A percentile compares a stretch with the other conserved stretches of the same genome.
Conservation (phyloP, 1,140 invertebrate species). For the Brachionus paranguensis region DNA sequence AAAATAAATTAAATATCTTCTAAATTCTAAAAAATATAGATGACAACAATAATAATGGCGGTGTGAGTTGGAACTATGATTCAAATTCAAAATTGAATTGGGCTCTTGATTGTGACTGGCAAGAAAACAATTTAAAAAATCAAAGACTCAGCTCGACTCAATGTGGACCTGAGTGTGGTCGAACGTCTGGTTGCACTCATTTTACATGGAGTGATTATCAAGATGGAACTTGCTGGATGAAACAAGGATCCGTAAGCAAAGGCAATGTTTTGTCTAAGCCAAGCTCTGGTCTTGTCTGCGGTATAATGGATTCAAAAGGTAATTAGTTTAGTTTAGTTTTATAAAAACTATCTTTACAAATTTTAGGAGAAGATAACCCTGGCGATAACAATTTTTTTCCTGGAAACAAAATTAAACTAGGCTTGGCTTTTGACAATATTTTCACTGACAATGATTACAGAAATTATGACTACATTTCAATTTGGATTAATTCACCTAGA, state of each 20-base stretch:
- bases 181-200: slow-evolving; percentile 35
- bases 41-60: too few species aligned
- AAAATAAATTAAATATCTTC: too few species aligned
- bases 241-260: slow-evolving; percentile 26
- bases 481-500: not conserved
- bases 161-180: not conserved
- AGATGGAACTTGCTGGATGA: slow-evolving; percentile 40
- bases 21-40: too few species aligned
- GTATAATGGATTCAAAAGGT: not conserved
- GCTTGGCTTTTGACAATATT: too few species aligned
- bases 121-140: not conserved
- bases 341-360: too few species aligned
- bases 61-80: not conserved
- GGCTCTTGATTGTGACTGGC: not conserved
- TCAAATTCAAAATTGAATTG: not conserved
- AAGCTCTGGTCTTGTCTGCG: slow-evolving; percentile 27
- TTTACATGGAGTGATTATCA: slow-evolving; percentile 31
- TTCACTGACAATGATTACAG: too few species aligned
- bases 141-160: not conserved
- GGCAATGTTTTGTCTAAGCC: not conserved
- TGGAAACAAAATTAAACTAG: too few species aligned
- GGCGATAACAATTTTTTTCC: not conserved
- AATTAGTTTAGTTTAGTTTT: too few species aligned
- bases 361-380: too few species aligned
- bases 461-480: slow-evolving; percentile 1